phyloP scores from a whole-genome alignment of 2,113 vertebrate species.

The Pogona vitticeps region DNA sequence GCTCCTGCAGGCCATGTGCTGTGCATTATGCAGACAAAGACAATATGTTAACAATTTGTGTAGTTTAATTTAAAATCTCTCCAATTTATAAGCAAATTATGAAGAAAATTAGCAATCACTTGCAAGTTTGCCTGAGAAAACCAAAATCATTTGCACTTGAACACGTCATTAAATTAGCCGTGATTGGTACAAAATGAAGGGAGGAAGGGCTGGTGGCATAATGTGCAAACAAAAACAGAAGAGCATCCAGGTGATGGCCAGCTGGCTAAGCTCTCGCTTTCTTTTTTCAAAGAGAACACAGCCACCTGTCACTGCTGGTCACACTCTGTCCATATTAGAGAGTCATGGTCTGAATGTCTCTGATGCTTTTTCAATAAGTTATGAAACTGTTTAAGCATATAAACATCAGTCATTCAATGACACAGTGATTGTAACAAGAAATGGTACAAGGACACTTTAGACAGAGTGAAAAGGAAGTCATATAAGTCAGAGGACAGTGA shows the following conservation, averaged over 20 bases:
- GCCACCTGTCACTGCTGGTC: conserved; percentile 21
- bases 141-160: conserved; percentile 16
- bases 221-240: conserved; percentile 11
- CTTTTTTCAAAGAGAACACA: not conserved
- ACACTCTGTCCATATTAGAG: not conserved
- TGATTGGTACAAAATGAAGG: conserved; percentile 21
- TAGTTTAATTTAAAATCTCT: conserved; percentile 19
- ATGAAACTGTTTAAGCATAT: not conserved
- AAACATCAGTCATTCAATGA: not conserved
- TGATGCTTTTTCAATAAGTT: not conserved
- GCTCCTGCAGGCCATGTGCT: conserved; percentile 19
- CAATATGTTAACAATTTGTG: conserved; percentile 35
- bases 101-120: conserved; percentile 39
- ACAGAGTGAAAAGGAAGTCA: no score
- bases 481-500: no score
- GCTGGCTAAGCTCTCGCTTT: conserved; percentile 13
- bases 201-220: not conserved
- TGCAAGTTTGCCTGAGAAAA: conserved; percentile 32
- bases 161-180: conserved; percentile 13
- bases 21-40: conserved; percentile 7
- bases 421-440: not conserved
- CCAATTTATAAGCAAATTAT: conserved; percentile 33
- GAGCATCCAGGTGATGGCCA: conserved; percentile 3
- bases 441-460: not conserved
- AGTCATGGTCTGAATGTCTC: not conserved